A percentile compares a stretch with the other conserved stretches of the same genome.
phyloP scores from a whole-genome alignment of 1,140 invertebrate genomes.

The Lordiphosa clarofinis region DNA sequence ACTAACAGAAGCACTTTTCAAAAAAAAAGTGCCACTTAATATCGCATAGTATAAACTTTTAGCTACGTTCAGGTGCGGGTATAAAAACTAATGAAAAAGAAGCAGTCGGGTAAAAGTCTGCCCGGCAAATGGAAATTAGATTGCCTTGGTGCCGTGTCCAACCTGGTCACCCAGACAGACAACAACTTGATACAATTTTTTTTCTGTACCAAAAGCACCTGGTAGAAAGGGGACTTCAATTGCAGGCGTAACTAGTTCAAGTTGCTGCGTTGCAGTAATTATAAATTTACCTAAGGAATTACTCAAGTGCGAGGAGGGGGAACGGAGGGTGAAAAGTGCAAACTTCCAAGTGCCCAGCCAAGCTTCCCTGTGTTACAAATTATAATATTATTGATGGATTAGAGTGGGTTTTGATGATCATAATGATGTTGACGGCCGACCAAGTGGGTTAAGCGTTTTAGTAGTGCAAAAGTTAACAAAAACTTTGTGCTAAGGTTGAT shows the following conservation, averaged over 20 bases:
- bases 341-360: conserved; percentile 30
- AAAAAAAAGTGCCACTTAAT: conserved; percentile 66
- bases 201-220: conserved; percentile 15
- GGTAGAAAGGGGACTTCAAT: conserved; percentile 37
- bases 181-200: conserved; percentile 67
- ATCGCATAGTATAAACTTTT: conserved; percentile 62
- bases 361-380: conserved; percentile 34
- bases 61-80: conserved; percentile 45
- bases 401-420: conserved; percentile 39
- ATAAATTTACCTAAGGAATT: conserved; percentile 74
- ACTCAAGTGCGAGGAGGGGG: conserved; percentile 50
- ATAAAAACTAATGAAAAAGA: conserved; percentile 68
- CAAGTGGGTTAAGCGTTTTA: conserved; percentile 46
- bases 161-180: conserved; percentile 39
- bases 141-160: conserved; percentile 45
- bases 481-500: conserved; percentile 25
- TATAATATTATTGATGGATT: conserved; percentile 77
- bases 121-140: conserved; percentile 67
- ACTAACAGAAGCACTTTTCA: conserved; percentile 36
- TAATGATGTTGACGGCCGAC: conserved; percentile 23
- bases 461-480: conserved; percentile 31
- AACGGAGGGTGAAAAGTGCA: conserved; percentile 17
- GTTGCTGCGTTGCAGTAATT: conserved; percentile 67
- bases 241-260: conserved; percentile 65
- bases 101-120: conserved; percentile 25